Evolutionary conservation across 2,797 vertebrate genomes (phyloP), one percentile per base, ranked within the genome.

Genomic region (Eleutherodactylus coqui): DNA sequence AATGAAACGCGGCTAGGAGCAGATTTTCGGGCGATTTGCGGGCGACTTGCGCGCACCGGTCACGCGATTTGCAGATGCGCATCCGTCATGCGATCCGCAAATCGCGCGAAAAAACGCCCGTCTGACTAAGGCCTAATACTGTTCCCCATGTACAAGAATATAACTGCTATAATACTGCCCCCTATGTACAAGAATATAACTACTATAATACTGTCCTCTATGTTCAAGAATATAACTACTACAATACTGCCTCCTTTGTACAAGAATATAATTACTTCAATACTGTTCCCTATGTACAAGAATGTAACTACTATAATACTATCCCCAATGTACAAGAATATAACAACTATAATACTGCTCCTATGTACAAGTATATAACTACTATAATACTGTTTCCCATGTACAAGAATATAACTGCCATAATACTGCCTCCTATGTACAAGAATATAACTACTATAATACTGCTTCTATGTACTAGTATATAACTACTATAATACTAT

Each of bases 401-500:
- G 7, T 55, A 38, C 43, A 75, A 51, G 32, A 51, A 55, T 55
- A 77, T 77, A 32, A 77, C 17, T 77, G 32, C 34, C 16, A 38
- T 55, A 53, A 49, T 76, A 75, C 73, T 49, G 24, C 29, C 5
- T 17, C 43, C 29, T 45, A 77, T 47, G 11, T 55, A 55, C 19
- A 34, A 32, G 75, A 55, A 49, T 29, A 55, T 77, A 49, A 36
- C n/a, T 55, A 36, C n/a, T 69, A 10, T 69, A 69, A 34, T 64
- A 64, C 29, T 64, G 60, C 60, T 19, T 29, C 29, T 34, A 64
- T 64, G 2, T 64, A 64, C 29, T 36, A n/a, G 36, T 41, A 41
- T 70, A 41, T 41, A 70, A 70, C 67, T 70, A n/a, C 34, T 41
- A 70, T 41, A 41, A 69, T 38, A 69, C 64, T 69, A 34, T n/a